Conservation (phyloP, 2,888 invertebrate genomes). For the Bimastos eiseni region DNA sequence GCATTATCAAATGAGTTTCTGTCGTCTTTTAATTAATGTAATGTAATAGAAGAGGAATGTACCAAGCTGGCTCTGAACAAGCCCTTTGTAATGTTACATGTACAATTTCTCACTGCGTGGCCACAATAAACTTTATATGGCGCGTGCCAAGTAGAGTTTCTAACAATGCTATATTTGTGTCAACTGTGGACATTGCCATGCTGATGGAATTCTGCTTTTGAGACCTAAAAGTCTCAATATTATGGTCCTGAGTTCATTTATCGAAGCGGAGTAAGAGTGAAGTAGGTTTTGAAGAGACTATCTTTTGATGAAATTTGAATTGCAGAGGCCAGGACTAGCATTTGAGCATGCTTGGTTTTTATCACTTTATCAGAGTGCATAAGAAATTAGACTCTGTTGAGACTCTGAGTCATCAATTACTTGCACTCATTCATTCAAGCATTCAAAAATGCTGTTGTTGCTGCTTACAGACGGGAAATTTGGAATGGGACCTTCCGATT, state of each 20-base stretch:
- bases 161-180: neutral
- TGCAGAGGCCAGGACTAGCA: neutral
- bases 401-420: neutral
- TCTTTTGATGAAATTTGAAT: neutral
- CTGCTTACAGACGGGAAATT: neutral
- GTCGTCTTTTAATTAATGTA: no score
- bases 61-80: no score
- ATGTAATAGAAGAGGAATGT: no score
- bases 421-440: neutral
- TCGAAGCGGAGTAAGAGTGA: neutral
- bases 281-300: neutral
- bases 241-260: neutral
- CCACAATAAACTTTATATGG: no score
- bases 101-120: no score
- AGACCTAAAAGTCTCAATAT: neutral
- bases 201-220: no score
- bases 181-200: neutral
- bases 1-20: no score
- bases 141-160: no score
- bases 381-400: neutral
- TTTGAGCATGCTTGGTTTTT: neutral
- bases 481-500: constrained; percentile 43
- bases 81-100: no score
- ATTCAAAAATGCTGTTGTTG: neutral
- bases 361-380: neutral